Percentiles rank a stretch among this genome's conserved stretches.
Evolutionary conservation across 2,888 invertebrate species (phyloP).

Genomic region (Leucophenga maculata): DNA sequence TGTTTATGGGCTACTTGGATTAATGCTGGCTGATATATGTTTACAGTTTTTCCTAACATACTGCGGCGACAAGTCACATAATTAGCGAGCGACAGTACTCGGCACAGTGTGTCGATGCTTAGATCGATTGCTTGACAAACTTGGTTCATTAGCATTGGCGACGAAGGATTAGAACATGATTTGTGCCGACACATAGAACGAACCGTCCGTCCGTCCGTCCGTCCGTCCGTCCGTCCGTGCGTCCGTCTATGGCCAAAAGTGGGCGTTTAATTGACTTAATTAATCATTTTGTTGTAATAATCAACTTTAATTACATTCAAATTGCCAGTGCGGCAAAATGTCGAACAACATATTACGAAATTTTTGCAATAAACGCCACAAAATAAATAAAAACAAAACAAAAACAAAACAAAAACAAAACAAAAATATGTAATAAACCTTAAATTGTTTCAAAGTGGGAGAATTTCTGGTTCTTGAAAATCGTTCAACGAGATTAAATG

Average conservation of each 20-base stretch:
- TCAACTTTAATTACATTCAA: conserved; percentile 61
- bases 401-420: too few species aligned
- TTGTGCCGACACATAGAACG: neutral
- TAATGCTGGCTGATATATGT: conserved; percentile 17
- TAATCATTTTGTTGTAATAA: conserved; percentile 62
- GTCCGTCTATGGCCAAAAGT: conserved; percentile 40
- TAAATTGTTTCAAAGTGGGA: neutral
- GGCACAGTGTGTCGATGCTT: neutral
- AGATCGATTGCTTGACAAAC: neutral
- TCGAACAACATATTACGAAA: conserved; percentile 17
- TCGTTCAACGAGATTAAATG: neutral
- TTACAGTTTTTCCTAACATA: conserved; percentile 11
- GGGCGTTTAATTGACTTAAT: conserved; percentile 60
- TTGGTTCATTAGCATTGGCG: neutral
- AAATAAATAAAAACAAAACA: too few species aligned
- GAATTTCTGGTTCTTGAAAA: neutral
- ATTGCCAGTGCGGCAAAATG: conserved; percentile 28
- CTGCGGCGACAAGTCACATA: conserved; percentile 8
- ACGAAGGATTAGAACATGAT: neutral
- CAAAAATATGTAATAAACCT: neutral
- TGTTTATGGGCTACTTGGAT: conserved; percentile 14
- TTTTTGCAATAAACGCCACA: neutral
- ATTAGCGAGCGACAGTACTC: conserved; percentile 11
- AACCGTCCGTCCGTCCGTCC: too few species aligned
- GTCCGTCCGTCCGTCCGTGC: too few species aligned